Percentiles rank a stretch among this genome's conserved stretches.
phyloP scores from a whole-genome alignment of 2,797 vertebrate species.

The Lagorchestes hirsutus region DNA sequence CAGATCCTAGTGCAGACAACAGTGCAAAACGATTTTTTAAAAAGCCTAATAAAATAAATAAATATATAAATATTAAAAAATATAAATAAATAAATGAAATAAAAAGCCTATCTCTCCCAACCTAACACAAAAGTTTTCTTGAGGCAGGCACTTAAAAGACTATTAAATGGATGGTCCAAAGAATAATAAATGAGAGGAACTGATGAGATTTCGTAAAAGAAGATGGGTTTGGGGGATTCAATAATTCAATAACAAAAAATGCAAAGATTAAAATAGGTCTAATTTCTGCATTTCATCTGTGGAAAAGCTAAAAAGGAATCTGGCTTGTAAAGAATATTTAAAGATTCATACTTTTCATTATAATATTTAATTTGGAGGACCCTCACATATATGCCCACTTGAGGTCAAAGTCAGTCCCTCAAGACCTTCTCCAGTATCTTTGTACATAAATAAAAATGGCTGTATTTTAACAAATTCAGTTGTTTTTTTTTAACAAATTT shows the following conservation, averaged over 20 bases:
- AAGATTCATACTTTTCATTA: neutral
- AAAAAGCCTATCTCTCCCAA: neutral
- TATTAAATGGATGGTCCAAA: neutral
- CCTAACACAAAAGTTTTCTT: neutral
- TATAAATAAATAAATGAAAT: too few relatives aligned
- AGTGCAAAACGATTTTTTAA: neutral
- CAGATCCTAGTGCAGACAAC: too few relatives aligned
- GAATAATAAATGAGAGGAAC: neutral
- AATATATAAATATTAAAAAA: too few relatives aligned
- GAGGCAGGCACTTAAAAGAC: neutral
- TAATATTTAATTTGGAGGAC: neutral
- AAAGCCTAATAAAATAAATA: neutral
- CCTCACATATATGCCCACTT: neutral
- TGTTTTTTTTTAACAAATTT: neutral
- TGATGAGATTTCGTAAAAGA: neutral
- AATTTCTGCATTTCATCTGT: neutral
- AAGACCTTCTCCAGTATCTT: neutral
- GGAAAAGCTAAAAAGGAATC: neutral
- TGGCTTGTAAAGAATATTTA: slow-evolving; percentile 9
- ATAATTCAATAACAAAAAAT: neutral
- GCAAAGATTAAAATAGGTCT: slow-evolving; percentile 15
- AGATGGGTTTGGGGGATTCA: neutral
- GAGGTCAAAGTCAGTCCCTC: slow-evolving; percentile 8
- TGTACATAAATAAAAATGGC: neutral
- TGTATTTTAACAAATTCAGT: neutral